phyloP scores from a whole-genome alignment of 2,888 invertebrate species.

The Pedicia rivosa region DNA sequence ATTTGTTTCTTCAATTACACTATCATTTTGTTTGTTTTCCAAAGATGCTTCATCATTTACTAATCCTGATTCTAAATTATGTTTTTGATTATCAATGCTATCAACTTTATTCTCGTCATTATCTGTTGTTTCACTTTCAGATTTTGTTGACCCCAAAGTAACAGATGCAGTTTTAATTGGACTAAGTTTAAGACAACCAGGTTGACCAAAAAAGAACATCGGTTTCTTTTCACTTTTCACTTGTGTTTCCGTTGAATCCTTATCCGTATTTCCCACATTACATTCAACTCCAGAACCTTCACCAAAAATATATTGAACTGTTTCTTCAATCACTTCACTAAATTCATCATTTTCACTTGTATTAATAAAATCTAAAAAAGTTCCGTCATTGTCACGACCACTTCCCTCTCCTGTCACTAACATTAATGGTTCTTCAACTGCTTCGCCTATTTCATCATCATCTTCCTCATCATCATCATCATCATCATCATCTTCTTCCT shows the following conservation, averaged over 20 bases:
- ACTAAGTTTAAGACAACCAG: slow-evolving; percentile 30
- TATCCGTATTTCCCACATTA: slow-evolving; percentile 48
- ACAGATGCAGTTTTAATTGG: slow-evolving; percentile 17
- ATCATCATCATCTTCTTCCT: slow-evolving; percentile 9
- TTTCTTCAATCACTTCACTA: slow-evolving; percentile 59
- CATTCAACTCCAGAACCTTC: slow-evolving; percentile 58
- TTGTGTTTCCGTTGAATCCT: slow-evolving; percentile 16
- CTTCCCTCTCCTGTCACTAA: slow-evolving; percentile 51
- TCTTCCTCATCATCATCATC: slow-evolving; percentile 9
- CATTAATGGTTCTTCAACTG: slow-evolving; percentile 58
- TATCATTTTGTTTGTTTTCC: background rate
- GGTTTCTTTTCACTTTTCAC: slow-evolving; percentile 14
- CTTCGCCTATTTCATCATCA: slow-evolving; percentile 37
- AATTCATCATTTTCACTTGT: slow-evolving; percentile 19
- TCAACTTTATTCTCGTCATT: background rate
- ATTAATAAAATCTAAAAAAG: slow-evolving; percentile 18
- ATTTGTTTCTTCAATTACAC: background rate
- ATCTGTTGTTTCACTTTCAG: background rate
- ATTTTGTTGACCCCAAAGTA: background rate
- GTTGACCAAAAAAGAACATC: slow-evolving; percentile 33
- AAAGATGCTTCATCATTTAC: too few species aligned
- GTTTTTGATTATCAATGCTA: background rate
- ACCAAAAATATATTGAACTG: slow-evolving; percentile 49
- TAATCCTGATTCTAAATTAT: background rate
- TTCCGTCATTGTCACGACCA: slow-evolving; percentile 46